phyloP scores from a whole-genome alignment of 2,797 vertebrate genomes.

The Trematomus bernacchii region DNA sequence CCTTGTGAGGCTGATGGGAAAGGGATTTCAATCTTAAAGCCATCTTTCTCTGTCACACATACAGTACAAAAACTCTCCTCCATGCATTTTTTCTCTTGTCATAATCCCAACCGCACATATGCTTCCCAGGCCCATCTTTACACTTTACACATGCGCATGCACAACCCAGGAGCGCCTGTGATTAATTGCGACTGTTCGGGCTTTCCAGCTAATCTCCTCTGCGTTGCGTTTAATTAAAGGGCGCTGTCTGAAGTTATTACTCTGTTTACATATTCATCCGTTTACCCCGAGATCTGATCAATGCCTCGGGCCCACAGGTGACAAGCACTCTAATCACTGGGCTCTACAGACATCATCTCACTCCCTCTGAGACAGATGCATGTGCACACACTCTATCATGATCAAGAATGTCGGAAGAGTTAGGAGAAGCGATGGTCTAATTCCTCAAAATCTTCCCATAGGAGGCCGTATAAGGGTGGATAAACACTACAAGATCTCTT shows the following conservation, averaged over 20 bases:
- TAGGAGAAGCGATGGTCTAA: constrained; percentile 58
- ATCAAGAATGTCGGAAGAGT: constrained; percentile 58
- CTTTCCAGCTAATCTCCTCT: constrained; percentile 85
- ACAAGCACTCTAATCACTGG: constrained; percentile 84
- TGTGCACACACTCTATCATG: constrained; percentile 63
- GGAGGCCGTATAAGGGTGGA: constrained; percentile 64
- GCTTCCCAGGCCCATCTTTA: constrained; percentile 7
- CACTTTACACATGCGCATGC: constrained; percentile 28
- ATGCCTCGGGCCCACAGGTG: constrained; percentile 84
- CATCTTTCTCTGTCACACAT: constrained; percentile 45
- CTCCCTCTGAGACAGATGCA: constrained; percentile 68
- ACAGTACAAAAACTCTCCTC: constrained; percentile 27
- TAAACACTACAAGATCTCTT: constrained; percentile 62
- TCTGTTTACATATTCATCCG: constrained; percentile 88
- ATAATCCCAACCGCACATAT: constrained; percentile 43
- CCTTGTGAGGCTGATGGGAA: constrained; percentile 49
- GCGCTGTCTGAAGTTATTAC: constrained; percentile 87
- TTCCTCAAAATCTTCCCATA: constrained; percentile 71
- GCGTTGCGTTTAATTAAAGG: constrained; percentile 88
- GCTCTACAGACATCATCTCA: constrained; percentile 72
- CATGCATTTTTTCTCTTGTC: constrained; percentile 37
- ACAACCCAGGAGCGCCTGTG: constrained; percentile 57
- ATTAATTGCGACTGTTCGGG: constrained; percentile 83
- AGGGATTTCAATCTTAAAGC: constrained; percentile 62
- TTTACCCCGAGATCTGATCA: constrained; percentile 86